Conservation (phyloP, 1,140 invertebrate genomes). For the Drosophila ficusphila region DNA sequence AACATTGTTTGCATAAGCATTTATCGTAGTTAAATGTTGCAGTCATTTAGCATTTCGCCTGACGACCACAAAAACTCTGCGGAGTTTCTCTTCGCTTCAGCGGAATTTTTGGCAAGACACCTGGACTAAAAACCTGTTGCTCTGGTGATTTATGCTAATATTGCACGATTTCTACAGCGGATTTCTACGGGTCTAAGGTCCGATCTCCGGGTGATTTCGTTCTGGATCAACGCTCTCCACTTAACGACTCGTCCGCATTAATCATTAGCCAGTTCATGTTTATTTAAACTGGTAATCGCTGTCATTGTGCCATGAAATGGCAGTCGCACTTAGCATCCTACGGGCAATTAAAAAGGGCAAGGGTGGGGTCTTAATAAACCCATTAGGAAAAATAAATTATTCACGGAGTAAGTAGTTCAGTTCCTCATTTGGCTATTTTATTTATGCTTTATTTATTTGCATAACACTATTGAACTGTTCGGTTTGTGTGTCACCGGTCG, state of each 20-base stretch:
- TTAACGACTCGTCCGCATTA: constrained; percentile 6
- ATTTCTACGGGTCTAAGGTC: constrained; percentile 12
- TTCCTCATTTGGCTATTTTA: constrained; percentile 2
- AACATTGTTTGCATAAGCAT: constrained; percentile 5
- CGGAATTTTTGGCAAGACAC: constrained; percentile 5
- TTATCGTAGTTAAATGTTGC: background rate
- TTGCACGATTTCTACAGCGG: constrained; percentile 4
- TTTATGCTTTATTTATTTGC: constrained; percentile 21
- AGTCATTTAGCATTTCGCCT: background rate
- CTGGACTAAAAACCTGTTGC: constrained; percentile 31
- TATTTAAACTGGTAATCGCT: constrained; percentile 53
- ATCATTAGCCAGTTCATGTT: constrained; percentile 19
- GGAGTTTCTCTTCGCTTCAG: constrained; percentile 11
- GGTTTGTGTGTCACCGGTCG: constrained; percentile 19
- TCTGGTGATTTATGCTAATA: constrained; percentile 35
- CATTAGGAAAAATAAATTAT: background rate
- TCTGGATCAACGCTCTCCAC: constrained; percentile 23
- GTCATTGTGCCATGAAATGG: constrained; percentile 40
- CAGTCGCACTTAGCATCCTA: constrained; percentile 28
- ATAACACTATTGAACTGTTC: constrained; percentile 1
- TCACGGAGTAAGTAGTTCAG: background rate
- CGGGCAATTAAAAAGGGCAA: constrained; percentile 31
- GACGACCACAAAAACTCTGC: background rate
- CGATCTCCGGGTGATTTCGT: constrained; percentile 6
- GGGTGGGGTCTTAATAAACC: background rate